phyloP scores from a whole-genome alignment of 2,888 invertebrate species.

The Tinea trinotella region DNA sequence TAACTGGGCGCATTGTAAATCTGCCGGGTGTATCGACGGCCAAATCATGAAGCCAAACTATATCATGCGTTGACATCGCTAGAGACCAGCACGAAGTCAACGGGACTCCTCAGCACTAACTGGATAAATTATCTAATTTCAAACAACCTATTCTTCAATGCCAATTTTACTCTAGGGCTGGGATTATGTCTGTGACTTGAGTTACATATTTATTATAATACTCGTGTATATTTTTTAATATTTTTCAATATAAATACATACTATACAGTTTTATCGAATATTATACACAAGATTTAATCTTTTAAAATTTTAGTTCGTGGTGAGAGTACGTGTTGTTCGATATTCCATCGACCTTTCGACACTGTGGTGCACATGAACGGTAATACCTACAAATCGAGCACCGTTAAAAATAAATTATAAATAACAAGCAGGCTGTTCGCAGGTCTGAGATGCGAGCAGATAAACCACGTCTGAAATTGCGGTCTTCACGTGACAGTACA shows the following conservation, averaged over 20 bases:
- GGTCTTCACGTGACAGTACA: slow-evolving; percentile 30
- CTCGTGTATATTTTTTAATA: too few species aligned
- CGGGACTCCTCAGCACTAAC: slow-evolving; percentile 19
- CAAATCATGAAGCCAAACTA: slow-evolving; percentile 59
- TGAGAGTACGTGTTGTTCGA: slow-evolving; percentile 5
- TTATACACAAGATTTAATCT: background rate
- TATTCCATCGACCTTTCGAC: slow-evolving; percentile 17
- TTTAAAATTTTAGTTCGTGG: background rate
- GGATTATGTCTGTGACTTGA: too few species aligned
- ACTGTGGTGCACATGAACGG: slow-evolving; percentile 6
- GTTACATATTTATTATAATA: too few species aligned
- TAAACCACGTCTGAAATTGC: slow-evolving; percentile 50
- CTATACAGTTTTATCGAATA: background rate
- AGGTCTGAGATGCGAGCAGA: slow-evolving; percentile 64
- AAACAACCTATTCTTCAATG: background rate
- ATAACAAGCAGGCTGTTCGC: slow-evolving; percentile 69
- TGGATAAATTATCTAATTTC: slow-evolving; percentile 7
- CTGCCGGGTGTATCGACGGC: slow-evolving; percentile 61
- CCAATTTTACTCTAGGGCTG: too few species aligned
- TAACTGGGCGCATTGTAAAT: slow-evolving; percentile 65
- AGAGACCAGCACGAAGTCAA: slow-evolving; percentile 26
- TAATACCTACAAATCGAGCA: slow-evolving; percentile 55
- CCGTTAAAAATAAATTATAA: slow-evolving; percentile 72
- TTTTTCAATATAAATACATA: background rate
- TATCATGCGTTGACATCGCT: slow-evolving; percentile 46